These are phyloP conservation scores for Omphaloscelis lunosa DNA, from an alignment of 2,888 invertebrate genomes.

Conservation along the genomic window DNA sequence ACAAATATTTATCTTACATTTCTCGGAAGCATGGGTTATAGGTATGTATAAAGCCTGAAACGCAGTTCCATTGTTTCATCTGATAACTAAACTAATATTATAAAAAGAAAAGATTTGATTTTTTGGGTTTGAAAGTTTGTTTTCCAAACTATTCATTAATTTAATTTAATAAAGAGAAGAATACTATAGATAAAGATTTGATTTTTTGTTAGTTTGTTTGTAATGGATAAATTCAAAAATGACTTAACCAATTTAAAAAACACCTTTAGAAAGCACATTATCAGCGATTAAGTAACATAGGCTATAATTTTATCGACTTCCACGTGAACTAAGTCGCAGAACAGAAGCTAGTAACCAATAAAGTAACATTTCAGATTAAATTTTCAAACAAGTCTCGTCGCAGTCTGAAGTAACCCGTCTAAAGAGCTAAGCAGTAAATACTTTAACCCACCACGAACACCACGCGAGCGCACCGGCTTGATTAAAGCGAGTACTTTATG, in stretches of 20 bases:
- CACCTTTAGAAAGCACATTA: too few relatives aligned
- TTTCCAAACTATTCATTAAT: too few relatives aligned
- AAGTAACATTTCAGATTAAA: neutral
- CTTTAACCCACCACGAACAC: slow-evolving; percentile 11
- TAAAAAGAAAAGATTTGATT: too few relatives aligned
- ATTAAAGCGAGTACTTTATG: slow-evolving; percentile 44
- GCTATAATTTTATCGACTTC: too few relatives aligned
- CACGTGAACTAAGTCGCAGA: too few relatives aligned
- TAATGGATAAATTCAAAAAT: too few relatives aligned
- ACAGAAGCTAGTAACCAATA: neutral
- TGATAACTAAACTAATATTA: neutral
- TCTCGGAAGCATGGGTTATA: neutral
- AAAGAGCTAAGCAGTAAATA: slow-evolving; percentile 27
- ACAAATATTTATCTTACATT: slow-evolving; percentile 1
- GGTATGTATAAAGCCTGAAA: neutral
- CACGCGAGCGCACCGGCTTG: slow-evolving; percentile 15
- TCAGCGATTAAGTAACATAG: too few relatives aligned
- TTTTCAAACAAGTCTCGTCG: neutral
- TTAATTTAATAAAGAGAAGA: too few relatives aligned
- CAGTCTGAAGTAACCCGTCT: slow-evolving; percentile 4
- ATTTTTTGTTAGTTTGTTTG: too few relatives aligned
- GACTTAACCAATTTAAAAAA: too few relatives aligned
- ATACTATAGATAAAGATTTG: too few relatives aligned
- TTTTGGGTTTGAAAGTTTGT: too few relatives aligned
- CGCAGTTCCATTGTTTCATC: neutral